These are phyloP conservation scores for Bradypus variegatus DNA, from an alignment of 2,797 vertebrate species.

Conservation along the genomic window DNA sequence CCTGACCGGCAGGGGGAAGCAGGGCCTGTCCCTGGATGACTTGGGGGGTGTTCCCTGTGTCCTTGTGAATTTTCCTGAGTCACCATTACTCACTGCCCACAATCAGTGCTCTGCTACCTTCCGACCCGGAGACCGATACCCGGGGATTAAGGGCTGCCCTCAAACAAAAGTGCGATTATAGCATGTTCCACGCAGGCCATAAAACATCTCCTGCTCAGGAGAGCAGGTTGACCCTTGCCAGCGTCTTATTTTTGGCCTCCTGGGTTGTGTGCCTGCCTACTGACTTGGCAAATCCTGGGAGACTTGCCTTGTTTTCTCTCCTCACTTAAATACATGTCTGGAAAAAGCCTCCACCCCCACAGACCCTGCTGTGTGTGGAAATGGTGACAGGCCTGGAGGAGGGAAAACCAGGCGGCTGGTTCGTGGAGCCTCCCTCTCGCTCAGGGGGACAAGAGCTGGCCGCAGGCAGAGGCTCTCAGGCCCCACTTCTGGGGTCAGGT, in stretches of 20 bases:
- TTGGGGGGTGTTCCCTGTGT: conserved; percentile 46
- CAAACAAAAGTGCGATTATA: background rate
- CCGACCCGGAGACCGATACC: background rate
- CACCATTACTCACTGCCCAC: conserved; percentile 42
- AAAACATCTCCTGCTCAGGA: background rate
- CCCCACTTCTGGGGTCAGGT: background rate
- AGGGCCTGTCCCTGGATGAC: conserved; percentile 44
- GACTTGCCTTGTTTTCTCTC: conserved; percentile 43
- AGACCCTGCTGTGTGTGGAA: conserved; percentile 34
- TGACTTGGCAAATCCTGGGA: conserved; percentile 36
- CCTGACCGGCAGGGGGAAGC: conserved; percentile 39
- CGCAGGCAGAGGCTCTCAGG: background rate
- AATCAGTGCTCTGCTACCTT: conserved; percentile 30
- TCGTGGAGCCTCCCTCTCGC: background rate
- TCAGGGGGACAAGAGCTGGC: background rate
- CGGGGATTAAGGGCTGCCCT: background rate
- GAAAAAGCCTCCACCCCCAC: conserved; percentile 45
- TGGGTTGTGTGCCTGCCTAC: conserved; percentile 35
- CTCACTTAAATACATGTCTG: conserved; percentile 54
- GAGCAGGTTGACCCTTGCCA: background rate
- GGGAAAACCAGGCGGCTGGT: background rate
- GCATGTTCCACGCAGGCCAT: background rate
- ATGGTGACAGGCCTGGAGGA: background rate
- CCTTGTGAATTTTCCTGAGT: conserved; percentile 50
- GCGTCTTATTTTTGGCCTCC: conserved; percentile 24